Conservation (phyloP, 2,797 vertebrate species). For the Natrix natrix region DNA sequence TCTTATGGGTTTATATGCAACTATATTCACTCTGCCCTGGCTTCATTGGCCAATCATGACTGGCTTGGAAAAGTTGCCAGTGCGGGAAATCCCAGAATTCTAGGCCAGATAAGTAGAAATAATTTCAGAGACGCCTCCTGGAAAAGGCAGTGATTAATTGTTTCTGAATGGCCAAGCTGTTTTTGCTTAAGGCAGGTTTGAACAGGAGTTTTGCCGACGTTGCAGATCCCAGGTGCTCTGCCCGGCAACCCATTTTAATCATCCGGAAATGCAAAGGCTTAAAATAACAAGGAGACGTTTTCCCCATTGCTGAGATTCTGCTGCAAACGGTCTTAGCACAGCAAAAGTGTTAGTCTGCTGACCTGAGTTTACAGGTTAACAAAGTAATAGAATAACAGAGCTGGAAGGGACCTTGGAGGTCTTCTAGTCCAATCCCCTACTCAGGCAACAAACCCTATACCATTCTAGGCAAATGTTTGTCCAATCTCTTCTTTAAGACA, state of each 20-base stretch:
- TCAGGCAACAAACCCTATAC: too few relatives aligned
- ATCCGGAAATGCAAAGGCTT: neutral
- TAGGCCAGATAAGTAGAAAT: neutral
- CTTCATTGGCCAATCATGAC: neutral
- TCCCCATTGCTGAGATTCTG: neutral
- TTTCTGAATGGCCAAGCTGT: neutral
- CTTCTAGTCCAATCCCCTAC: too few relatives aligned
- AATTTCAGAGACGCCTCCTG: neutral
- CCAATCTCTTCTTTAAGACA: too few relatives aligned
- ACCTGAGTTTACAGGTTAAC: neutral
- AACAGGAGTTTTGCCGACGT: neutral
- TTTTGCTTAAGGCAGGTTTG: neutral
- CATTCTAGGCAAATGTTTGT: too few relatives aligned
- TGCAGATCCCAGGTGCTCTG: neutral
- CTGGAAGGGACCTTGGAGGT: too few relatives aligned
- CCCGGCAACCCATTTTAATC: neutral
- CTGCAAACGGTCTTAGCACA: neutral
- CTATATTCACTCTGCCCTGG: neutral
- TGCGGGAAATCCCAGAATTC: neutral
- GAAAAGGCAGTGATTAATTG: neutral
- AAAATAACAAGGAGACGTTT: neutral
- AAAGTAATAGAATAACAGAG: neutral
- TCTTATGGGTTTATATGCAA: neutral
- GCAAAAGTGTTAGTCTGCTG: neutral
- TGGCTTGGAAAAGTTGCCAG: neutral